Conservation (phyloP, 2,797 vertebrate species). For the Neosilurus hyrtlii region DNA sequence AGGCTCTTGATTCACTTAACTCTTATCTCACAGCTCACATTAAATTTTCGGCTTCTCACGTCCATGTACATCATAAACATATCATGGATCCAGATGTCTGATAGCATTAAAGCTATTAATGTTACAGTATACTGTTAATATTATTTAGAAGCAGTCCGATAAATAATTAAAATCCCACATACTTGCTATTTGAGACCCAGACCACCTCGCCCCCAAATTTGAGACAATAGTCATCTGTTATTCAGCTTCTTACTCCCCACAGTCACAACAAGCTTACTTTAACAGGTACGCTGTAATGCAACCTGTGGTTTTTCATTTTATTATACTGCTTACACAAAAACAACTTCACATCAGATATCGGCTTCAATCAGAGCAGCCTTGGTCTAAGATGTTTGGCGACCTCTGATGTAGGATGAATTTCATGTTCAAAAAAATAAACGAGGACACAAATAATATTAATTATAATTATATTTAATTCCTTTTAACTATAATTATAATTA, state of each 20-base stretch:
- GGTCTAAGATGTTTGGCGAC: not conserved
- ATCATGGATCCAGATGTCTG: not conserved
- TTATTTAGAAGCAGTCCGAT: not conserved
- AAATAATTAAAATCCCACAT: not conserved
- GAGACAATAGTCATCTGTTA: not conserved
- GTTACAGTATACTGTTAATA: not conserved
- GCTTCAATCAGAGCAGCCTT: not conserved
- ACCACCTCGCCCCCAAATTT: no score
- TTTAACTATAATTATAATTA: slow-evolving; percentile 21
- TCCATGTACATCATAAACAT: not conserved
- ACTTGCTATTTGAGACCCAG: not conserved
- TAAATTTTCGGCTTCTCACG: not conserved
- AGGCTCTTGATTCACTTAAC: not conserved
- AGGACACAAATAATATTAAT: not conserved
- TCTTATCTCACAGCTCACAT: no score
- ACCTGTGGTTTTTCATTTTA: not conserved
- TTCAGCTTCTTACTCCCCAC: no score
- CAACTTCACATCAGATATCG: no score
- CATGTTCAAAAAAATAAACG: not conserved
- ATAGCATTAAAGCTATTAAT: no score
- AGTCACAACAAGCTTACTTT: no score
- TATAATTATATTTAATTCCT: slow-evolving; percentile 18
- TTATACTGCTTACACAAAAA: no score
- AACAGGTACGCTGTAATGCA: no score
- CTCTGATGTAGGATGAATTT: not conserved